Evolutionary conservation across 2,797 vertebrate species (phyloP).

Genomic region (Acropternis orthonyx): DNA sequence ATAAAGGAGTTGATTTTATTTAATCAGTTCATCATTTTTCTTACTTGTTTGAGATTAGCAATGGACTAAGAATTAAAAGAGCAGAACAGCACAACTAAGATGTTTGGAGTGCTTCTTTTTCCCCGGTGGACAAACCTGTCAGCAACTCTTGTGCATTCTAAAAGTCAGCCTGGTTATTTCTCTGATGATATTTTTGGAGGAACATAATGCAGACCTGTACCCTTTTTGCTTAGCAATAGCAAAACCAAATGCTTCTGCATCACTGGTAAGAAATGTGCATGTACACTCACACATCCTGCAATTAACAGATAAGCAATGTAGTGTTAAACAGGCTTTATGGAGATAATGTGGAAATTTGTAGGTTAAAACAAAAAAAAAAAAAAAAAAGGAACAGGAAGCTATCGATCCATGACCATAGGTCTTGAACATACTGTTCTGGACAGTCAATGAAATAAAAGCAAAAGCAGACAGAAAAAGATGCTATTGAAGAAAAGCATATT

Average conservation of each 20-base stretch:
- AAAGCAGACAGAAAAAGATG: background rate
- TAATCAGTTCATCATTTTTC: background rate
- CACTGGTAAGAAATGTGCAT: background rate
- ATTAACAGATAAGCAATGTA: background rate
- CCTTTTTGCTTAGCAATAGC: background rate
- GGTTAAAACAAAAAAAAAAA: too few species aligned
- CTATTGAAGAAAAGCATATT: background rate
- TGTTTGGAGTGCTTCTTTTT: background rate
- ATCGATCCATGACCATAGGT: background rate
- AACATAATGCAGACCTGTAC: background rate
- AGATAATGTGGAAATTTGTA: background rate
- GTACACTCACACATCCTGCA: background rate
- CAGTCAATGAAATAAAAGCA: background rate
- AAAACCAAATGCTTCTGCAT: background rate
- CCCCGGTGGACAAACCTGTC: fast-evolving
- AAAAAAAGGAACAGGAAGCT: background rate
- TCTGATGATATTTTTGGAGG: background rate
- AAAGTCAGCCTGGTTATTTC: background rate
- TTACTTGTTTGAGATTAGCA: background rate
- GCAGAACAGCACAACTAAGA: background rate
- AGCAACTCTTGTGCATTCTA: background rate
- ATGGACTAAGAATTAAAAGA: background rate
- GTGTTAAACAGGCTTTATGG: background rate
- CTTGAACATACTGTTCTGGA: background rate
- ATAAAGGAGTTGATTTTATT: background rate